Percentiles rank a stretch among this genome's conserved stretches.
Evolutionary conservation across 2,797 vertebrate species (phyloP).

Genomic region (Microcaecilia unicolor): DNA sequence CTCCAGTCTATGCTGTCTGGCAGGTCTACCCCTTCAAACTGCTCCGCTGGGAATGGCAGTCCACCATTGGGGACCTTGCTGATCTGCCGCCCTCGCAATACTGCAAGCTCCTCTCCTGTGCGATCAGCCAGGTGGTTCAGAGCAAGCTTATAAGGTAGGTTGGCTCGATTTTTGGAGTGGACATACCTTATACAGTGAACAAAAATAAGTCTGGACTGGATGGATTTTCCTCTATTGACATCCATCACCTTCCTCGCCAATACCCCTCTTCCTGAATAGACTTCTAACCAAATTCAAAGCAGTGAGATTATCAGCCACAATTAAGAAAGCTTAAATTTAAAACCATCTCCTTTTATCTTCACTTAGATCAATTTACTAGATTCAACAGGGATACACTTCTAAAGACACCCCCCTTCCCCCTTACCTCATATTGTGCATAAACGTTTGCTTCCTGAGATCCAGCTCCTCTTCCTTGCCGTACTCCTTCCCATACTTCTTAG

Average conservation of each 20-base stretch:
- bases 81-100: conserved; percentile 47
- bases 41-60: conserved; percentile 41
- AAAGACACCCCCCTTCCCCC: background rate
- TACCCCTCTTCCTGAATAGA: no score
- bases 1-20: conserved; percentile 66
- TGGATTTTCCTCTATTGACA: no score
- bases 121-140: conserved; percentile 67
- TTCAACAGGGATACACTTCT: background rate
- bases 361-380: no score
- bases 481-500: conserved; percentile 42
- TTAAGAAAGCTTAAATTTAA: no score
- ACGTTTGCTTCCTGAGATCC: conserved; percentile 59
- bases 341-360: no score
- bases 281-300: no score
- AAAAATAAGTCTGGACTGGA: background rate
- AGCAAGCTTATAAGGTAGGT: conserved; percentile 52
- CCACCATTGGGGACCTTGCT: conserved; percentile 46
- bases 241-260: accelerated
- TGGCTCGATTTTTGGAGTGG: conserved; percentile 66
- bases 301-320: no score
- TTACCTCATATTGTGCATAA: conserved; percentile 69
- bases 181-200: conserved; percentile 45
- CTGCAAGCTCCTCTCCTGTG: conserved; percentile 46
- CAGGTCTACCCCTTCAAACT: conserved; percentile 30
- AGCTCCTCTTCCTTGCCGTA: conserved; percentile 49